Evolutionary conservation across 2,797 vertebrate species (phyloP).

Genomic region (Phrynocephalus guinanensis): DNA sequence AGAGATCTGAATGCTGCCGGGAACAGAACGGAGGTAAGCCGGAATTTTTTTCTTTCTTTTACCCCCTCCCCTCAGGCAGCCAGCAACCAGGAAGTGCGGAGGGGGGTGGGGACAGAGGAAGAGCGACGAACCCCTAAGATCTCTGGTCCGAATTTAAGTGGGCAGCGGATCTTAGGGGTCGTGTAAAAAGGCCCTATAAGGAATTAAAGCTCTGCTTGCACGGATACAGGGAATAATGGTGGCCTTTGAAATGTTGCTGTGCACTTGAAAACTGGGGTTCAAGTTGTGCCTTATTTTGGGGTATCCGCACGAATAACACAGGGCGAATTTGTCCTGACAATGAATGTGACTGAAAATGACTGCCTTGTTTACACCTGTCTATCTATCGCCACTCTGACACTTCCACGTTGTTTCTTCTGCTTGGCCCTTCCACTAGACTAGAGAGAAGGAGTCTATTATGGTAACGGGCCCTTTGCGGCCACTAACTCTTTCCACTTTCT

Average conservation of each 20-base stretch:
- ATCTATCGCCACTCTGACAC: background rate
- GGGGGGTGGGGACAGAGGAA: too few relatives aligned
- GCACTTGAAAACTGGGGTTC: background rate
- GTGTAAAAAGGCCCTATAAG: too few relatives aligned
- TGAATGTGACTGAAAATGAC: too few relatives aligned
- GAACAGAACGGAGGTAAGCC: too few relatives aligned
- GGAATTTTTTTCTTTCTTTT: too few relatives aligned
- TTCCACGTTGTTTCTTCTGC: background rate
- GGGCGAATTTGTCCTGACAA: background rate
- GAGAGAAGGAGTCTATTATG: background rate
- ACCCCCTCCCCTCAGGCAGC: too few relatives aligned
- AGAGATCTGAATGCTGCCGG: too few relatives aligned
- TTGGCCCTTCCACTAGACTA: background rate
- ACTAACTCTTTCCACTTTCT: constrained; percentile 26
- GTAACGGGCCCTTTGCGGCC: constrained; percentile 3
- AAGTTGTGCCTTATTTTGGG: background rate
- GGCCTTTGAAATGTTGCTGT: background rate
- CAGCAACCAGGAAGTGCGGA: too few relatives aligned
- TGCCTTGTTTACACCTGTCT: background rate
- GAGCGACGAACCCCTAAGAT: too few relatives aligned
- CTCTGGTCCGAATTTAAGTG: too few relatives aligned
- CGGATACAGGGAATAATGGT: background rate
- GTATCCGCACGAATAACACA: background rate
- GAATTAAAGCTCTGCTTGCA: background rate
- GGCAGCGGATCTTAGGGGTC: too few relatives aligned